Percentiles rank a stretch among this genome's conserved stretches.
Evolutionary conservation across 2,888 invertebrate species (phyloP).

Genomic region (Lysandra bellargus): DNA sequence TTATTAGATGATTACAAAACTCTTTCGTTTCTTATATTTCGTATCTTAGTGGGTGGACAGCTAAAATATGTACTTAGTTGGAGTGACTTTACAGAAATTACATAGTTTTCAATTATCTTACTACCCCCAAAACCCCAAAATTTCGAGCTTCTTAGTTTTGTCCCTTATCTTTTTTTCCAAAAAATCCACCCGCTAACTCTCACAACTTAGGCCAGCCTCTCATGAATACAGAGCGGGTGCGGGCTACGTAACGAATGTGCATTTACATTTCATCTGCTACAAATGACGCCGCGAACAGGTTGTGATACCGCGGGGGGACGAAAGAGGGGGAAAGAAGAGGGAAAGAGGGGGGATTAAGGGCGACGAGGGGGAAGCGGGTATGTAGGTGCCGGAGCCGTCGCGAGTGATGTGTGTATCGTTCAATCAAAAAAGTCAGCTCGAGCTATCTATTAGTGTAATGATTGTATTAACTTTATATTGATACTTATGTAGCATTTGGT

Average conservation of each 20-base stretch:
- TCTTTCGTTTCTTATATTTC: too few relatives aligned
- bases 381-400: background rate
- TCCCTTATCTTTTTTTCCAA: background rate
- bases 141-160: background rate
- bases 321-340: constrained; percentile 38
- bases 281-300: constrained; percentile 76
- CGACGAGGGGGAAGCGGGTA: constrained; percentile 40
- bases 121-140: background rate
- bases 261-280: constrained; percentile 80
- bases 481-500: background rate
- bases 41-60: too few relatives aligned
- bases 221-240: constrained; percentile 77
- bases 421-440: background rate
- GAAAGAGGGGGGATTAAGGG: constrained; percentile 45
- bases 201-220: constrained; percentile 49
- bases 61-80: too few relatives aligned
- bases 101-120: too few relatives aligned
- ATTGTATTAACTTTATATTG: background rate
- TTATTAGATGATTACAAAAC: too few relatives aligned
- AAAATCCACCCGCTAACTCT: constrained; percentile 40
- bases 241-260: constrained; percentile 75
- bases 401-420: background rate
- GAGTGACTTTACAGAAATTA: too few relatives aligned
- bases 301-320: constrained; percentile 46
- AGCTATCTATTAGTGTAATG: background rate